phyloP scores from a whole-genome alignment of 2,113 vertebrate species.

The Fulmarus glacialis region DNA sequence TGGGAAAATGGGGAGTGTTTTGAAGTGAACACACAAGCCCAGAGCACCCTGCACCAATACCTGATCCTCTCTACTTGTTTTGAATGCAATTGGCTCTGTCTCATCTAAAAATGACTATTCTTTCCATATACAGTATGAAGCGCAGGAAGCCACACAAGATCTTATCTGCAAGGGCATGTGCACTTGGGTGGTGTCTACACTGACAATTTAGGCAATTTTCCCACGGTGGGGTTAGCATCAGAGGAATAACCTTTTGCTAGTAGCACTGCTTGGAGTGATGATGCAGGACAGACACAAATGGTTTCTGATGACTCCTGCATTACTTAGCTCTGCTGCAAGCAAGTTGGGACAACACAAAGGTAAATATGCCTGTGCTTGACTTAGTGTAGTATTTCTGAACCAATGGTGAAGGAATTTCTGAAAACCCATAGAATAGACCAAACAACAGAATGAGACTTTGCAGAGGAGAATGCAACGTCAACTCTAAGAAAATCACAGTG shows the following conservation, averaged over 20 bases:
- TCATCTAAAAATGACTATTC: slow-evolving; percentile 52
- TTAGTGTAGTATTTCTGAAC: neutral
- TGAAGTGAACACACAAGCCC: neutral
- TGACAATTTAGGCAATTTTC: slow-evolving; percentile 44
- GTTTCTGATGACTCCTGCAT: slow-evolving; percentile 8
- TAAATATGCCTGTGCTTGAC: neutral
- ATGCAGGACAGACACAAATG: neutral
- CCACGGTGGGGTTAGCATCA: slow-evolving; percentile 21
- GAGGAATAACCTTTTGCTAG: slow-evolving; percentile 3
- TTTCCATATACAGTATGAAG: slow-evolving; percentile 1
- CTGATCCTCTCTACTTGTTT: neutral
- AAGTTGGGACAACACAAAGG: neutral
- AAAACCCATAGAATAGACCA: neutral
- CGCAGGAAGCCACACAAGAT: slow-evolving; percentile 66
- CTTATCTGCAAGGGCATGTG: slow-evolving; percentile 55
- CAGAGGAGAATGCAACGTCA: neutral
- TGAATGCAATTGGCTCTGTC: neutral
- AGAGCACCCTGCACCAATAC: neutral
- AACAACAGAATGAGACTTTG: neutral
- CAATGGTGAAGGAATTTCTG: neutral
- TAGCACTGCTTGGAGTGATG: neutral
- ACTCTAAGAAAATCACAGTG: neutral
- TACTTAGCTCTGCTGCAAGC: neutral
- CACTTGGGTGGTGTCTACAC: slow-evolving; percentile 49
- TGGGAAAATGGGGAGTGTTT: neutral